Base-by-base conservation (phyloP, 2,797 vertebrate species). In the Phrynocephalus guinanensis region DNA sequence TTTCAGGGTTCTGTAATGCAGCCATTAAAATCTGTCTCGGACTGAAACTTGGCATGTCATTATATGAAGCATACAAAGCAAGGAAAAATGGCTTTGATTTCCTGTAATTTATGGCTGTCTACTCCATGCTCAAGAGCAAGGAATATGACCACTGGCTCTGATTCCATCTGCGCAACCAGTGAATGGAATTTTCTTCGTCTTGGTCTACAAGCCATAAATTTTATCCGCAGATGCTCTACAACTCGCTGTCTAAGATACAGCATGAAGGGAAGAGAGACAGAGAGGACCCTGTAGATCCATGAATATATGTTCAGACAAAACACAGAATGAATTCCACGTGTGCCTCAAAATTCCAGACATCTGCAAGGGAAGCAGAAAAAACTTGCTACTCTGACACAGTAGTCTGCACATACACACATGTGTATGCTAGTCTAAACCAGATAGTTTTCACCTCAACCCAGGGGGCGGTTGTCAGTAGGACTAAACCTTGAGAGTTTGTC, bases 191-290 rank as follows among this genome's bases (percentile, higher is more conserved):
- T 73, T 93, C 77, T 89, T 91, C 24, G 85, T 90, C 68, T 95
- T 93, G 13, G 44, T 90, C 83, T 91, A 88, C 71, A 86, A 95
- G 52, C 30, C 94, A 30, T 77, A 91, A 91, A 93, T 93, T 90
- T 87, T 85, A 70, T 15, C 94, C 72, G 85, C 30, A 68, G 86
- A 93, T 90, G 85, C 50, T 90, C 63, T 84, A 67, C 86, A 92
- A 83, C 52, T 83, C 52, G 90, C 16, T 0, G 87, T 81, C 84
- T 60, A 63, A 44, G 90, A 86, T 22, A 68, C 13, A 56, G 22
- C 52, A 79, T 24, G 15, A 79, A 79, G 7, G 66, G 26, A 44
- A 75, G 33, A 77, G 44, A 13, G 18, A 24, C 8, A 56, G 28
- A 63, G 10, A 67, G 3, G 52, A 22, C 60, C 81, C 63, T 33